These are phyloP conservation scores for Macrobrachium nipponense DNA, from an alignment of 1,140 invertebrate species.

Conservation along the genomic window DNA sequence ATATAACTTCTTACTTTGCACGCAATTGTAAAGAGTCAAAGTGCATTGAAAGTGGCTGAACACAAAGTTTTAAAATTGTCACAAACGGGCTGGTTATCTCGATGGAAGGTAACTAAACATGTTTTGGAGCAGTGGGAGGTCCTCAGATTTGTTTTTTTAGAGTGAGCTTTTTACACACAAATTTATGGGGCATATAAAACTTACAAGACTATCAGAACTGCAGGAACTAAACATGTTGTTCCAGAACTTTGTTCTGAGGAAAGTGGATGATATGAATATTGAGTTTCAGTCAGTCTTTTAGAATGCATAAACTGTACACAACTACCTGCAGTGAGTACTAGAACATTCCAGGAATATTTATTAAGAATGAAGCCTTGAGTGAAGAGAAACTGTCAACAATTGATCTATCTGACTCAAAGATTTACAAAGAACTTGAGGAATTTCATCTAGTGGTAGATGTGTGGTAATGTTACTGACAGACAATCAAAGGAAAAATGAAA, in stretches of 20 bases:
- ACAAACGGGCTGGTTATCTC: constrained; percentile 68
- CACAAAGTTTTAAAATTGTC: constrained; percentile 67
- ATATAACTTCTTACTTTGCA: constrained; percentile 36
- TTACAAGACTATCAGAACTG: too few species aligned
- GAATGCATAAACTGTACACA: constrained; percentile 19
- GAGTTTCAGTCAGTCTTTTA: constrained; percentile 14
- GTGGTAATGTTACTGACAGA: constrained; percentile 8
- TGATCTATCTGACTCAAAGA: constrained; percentile 19
- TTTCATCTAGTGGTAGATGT: constrained; percentile 39
- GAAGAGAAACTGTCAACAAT: constrained; percentile 34
- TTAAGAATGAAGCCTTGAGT: constrained; percentile 24
- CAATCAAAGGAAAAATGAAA: constrained; percentile 14
- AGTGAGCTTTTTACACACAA: constrained; percentile 32
- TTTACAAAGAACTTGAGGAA: constrained; percentile 22
- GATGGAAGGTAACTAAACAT: constrained; percentile 66
- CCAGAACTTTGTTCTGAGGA: not conserved
- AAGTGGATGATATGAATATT: not conserved
- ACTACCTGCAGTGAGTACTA: constrained; percentile 19
- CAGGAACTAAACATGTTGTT: too few species aligned
- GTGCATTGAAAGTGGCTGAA: constrained; percentile 22
- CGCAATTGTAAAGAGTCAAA: constrained; percentile 31
- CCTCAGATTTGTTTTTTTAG: constrained; percentile 67
- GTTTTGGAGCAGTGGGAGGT: constrained; percentile 67
- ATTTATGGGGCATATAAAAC: constrained; percentile 21
- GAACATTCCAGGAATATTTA: constrained; percentile 27